phyloP scores from a whole-genome alignment of 2,113 vertebrate species.

The Xenotilapia leptura region DNA sequence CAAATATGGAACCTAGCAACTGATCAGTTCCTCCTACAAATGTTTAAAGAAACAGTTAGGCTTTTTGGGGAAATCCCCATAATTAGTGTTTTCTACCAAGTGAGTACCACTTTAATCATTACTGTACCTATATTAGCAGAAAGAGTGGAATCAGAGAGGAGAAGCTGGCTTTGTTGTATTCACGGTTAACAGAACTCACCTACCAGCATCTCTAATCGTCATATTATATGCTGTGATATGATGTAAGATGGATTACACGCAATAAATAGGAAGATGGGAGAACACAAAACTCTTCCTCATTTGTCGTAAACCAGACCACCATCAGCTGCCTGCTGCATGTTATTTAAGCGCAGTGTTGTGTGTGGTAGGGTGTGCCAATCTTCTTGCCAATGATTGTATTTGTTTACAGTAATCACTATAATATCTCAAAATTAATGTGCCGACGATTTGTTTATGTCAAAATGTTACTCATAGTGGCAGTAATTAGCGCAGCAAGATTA shows the following conservation, averaged over 20 bases:
- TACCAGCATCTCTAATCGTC: accelerated
- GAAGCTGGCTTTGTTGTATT: neutral
- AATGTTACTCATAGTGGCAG: conserved; percentile 4
- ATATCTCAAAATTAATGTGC: conserved; percentile 27
- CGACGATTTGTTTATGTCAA: conserved; percentile 28
- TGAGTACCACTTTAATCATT: neutral
- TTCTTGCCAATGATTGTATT: conserved; percentile 19
- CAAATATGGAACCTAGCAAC: neutral
- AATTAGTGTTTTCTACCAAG: neutral
- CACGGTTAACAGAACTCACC: neutral
- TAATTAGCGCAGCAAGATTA: conserved; percentile 38
- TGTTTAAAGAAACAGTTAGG: neutral
- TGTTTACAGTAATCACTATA: conserved; percentile 38
- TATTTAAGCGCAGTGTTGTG: neutral
- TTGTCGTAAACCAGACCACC: neutral
- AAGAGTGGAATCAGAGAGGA: neutral
- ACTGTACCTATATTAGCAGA: neutral
- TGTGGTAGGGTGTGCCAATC: neutral
- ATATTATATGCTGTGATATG: neutral
- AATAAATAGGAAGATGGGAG: neutral
- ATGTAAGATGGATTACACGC: neutral
- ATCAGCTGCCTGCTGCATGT: neutral
- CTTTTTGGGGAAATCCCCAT: neutral
- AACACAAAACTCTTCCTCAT: neutral
- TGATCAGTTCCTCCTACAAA: neutral